phyloP scores from a whole-genome alignment of 2,113 vertebrate genomes.

The Oncorhynchus tshawytscha region DNA sequence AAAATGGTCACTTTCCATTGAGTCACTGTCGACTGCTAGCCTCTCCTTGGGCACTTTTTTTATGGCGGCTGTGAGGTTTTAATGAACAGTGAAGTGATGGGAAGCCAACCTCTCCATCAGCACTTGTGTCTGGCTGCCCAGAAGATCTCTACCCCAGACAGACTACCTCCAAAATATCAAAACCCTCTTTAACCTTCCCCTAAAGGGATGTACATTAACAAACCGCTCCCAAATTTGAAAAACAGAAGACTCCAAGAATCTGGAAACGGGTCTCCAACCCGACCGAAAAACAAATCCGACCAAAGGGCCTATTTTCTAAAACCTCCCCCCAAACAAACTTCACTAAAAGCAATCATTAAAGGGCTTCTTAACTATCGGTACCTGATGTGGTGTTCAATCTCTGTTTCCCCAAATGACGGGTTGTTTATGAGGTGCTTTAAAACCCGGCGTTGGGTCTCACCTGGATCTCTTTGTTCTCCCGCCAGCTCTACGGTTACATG shows the following conservation, averaged over 20 bases:
- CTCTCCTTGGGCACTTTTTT: constrained; percentile 33
- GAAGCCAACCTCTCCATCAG: constrained; percentile 27
- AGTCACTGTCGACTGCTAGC: constrained; percentile 22
- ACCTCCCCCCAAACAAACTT: neutral
- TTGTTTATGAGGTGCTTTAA: constrained; percentile 52
- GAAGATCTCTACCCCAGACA: constrained; percentile 32
- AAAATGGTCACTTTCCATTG: constrained; percentile 31
- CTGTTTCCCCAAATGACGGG: constrained; percentile 51
- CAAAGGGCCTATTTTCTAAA: constrained; percentile 17
- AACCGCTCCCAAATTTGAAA: constrained; percentile 11
- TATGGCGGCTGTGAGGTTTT: constrained; percentile 40
- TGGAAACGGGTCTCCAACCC: constrained; percentile 30
- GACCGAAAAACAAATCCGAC: constrained; percentile 50
- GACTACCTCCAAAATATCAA: constrained; percentile 29
- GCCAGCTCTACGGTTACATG: constrained; percentile 91
- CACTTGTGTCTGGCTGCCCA: constrained; percentile 1
- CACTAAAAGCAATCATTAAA: constrained; percentile 12
- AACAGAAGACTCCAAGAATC: constrained; percentile 18
- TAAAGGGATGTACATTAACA: constrained; percentile 26
- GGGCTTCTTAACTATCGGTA: too few species aligned
- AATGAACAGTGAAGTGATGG: constrained; percentile 48
- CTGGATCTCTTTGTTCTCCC: constrained; percentile 76
- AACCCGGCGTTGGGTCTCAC: constrained; percentile 64
- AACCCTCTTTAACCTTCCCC: constrained; percentile 18
- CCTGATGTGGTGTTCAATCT: constrained; percentile 13